phyloP scores from a whole-genome alignment of 1,140 invertebrate species.

The Drosophila arawakana region DNA sequence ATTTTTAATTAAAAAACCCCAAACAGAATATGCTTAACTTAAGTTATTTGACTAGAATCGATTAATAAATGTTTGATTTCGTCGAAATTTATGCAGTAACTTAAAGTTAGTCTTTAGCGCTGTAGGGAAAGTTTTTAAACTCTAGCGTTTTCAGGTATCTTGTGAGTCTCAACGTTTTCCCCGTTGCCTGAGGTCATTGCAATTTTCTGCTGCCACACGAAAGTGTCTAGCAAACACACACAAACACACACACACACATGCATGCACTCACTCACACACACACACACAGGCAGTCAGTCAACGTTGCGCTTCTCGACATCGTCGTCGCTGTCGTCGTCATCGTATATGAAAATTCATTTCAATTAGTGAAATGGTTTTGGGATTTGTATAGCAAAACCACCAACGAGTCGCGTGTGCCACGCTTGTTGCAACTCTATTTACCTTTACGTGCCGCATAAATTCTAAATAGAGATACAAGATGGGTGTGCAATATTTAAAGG shows the following conservation, averaged over 20 bases:
- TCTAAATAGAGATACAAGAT: slow-evolving; percentile 70
- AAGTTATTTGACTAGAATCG: background rate
- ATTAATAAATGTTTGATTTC: background rate
- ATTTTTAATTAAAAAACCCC: slow-evolving; percentile 14
- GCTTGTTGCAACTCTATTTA: slow-evolving; percentile 79
- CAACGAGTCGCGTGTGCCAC: slow-evolving; percentile 58
- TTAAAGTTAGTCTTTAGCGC: background rate
- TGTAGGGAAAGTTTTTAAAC: slow-evolving; percentile 28
- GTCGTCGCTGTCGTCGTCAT: slow-evolving; percentile 22
- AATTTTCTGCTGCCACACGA: slow-evolving; percentile 67
- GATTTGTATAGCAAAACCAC: slow-evolving; percentile 71
- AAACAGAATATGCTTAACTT: background rate
- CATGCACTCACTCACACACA: slow-evolving; percentile 15
- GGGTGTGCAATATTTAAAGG: slow-evolving; percentile 41
- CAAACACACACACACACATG: slow-evolving; percentile 7
- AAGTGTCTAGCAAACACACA: slow-evolving; percentile 55
- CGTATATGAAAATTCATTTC: slow-evolving; percentile 81
- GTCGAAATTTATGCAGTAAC: background rate
- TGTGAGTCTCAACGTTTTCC: slow-evolving; percentile 33
- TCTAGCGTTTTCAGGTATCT: background rate
- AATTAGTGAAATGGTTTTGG: slow-evolving; percentile 84
- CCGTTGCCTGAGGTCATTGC: slow-evolving; percentile 72
- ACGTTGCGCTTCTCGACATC: slow-evolving; percentile 19
- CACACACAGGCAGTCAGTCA: slow-evolving; percentile 9
- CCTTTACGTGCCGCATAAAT: slow-evolving; percentile 73